Evolutionary conservation across 1,140 invertebrate genomes (phyloP), one percentile per base, ranked within the genome.

Genomic region (Druon quercuslanigerum): DNA sequence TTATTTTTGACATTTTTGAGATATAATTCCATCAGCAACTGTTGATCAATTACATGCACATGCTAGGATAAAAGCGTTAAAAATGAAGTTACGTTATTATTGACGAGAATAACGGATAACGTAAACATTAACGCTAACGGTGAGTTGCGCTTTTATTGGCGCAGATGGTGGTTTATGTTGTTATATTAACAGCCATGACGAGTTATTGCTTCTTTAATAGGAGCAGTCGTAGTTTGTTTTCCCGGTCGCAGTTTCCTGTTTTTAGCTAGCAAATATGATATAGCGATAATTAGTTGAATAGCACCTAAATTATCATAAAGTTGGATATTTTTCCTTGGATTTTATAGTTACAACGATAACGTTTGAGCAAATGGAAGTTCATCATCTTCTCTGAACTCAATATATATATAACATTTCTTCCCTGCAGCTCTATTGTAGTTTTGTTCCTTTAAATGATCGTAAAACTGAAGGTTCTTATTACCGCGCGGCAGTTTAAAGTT

Each of bases 381-480:
- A 66, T 40, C 60, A 25, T 33, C 56, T 57, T 57, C 56, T 25
- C 25, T 25, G 54, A 19, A 11, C 13, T 56, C 9, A n/a, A 56
- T 56, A 20, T 19, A 19, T 19, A 8, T 25, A 14, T 40, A 40
- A 66, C 46, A 7, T 66, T 40, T 66, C 25, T 66, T 33, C 25
- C 60, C 25, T 16, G 46, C n/a, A 33, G 4, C 57, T 66, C 5
- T n/a, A 66, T 66, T 66, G 60, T 66, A 40, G 14, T 66, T 66
- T 66, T 16, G 60, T 66, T 66, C 40, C 60, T 66, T 66, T 66
- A 66, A 66, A 66, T 66, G 60, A 66, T 66, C 60, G 60, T 66
- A 66, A 66, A 66, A 66, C 60, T 40, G 33, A 66, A 66, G 60
- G 33, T 66, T 16, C 40, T 40, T 40, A 16, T 16, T 66, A 66